phyloP scores from a whole-genome alignment of 2,888 invertebrate species.

The Clitarchus hookeri region DNA sequence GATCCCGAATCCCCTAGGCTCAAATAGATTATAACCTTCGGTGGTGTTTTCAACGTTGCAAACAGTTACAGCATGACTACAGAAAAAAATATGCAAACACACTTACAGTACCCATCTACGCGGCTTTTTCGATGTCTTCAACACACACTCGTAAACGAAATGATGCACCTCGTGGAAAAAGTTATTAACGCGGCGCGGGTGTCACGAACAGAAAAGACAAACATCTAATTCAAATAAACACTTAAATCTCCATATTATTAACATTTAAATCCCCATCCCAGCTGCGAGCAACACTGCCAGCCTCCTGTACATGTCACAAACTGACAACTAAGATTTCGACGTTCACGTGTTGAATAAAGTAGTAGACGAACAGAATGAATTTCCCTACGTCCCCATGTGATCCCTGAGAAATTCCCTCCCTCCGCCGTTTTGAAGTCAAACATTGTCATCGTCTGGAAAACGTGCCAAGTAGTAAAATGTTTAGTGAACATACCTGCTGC shows the following conservation, averaged over 20 bases:
- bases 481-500: not conserved
- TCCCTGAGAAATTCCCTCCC: not conserved
- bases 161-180: no score
- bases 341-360: not conserved
- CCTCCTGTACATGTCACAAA: not conserved
- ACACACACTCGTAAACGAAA: no score
- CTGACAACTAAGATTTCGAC: not conserved
- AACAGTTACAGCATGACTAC: no score
- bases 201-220: not conserved
- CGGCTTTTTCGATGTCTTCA: no score
- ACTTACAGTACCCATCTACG: no score
- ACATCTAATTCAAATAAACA: not conserved
- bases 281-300: not conserved
- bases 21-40: no score
- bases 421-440: not conserved
- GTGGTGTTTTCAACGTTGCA: no score
- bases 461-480: conserved; percentile 31
- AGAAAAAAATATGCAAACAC: no score
- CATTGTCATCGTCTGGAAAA: not conserved
- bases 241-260: no score
- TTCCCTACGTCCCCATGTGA: not conserved
- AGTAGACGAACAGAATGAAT: not conserved
- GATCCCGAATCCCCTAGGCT: no score
- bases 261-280: not conserved
- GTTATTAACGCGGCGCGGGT: not conserved